Evolutionary conservation across 2,113 vertebrate genomes (phyloP).

Genomic region (Lasiurus cinereus): DNA sequence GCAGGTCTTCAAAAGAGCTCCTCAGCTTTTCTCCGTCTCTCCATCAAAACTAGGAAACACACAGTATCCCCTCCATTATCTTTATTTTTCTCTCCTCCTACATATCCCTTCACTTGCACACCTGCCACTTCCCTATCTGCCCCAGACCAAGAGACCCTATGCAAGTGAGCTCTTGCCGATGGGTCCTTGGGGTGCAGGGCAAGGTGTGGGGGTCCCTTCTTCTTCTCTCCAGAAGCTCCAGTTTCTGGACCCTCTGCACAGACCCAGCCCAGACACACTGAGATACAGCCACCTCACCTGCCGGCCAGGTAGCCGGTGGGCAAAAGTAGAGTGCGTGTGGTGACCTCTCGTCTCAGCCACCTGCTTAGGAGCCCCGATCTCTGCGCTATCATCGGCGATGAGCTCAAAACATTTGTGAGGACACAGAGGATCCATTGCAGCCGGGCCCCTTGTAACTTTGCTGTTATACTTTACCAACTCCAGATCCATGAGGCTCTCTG

Average conservation of each 20-base stretch:
- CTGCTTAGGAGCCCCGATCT: neutral
- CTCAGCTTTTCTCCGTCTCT: neutral
- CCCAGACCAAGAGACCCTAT: neutral
- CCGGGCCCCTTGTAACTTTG: neutral
- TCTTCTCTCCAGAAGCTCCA: neutral
- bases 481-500: neutral
- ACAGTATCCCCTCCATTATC: neutral
- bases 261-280: neutral
- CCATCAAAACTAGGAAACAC: neutral
- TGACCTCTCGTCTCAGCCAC: neutral
- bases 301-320: neutral
- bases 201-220: accelerated
- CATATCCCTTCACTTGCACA: neutral
- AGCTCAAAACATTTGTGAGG: neutral
- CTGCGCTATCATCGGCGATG: neutral
- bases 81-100: neutral
- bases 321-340: neutral
- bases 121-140: neutral
- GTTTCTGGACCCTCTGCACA: neutral
- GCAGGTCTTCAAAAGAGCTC: neutral
- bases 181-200: too few relatives aligned
- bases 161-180: neutral
- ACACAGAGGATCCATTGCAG: neutral
- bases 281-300: neutral
- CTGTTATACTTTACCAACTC: neutral